Evolutionary conservation across 2,113 vertebrate genomes (phyloP).

Genomic region (Pao palembangensis): DNA sequence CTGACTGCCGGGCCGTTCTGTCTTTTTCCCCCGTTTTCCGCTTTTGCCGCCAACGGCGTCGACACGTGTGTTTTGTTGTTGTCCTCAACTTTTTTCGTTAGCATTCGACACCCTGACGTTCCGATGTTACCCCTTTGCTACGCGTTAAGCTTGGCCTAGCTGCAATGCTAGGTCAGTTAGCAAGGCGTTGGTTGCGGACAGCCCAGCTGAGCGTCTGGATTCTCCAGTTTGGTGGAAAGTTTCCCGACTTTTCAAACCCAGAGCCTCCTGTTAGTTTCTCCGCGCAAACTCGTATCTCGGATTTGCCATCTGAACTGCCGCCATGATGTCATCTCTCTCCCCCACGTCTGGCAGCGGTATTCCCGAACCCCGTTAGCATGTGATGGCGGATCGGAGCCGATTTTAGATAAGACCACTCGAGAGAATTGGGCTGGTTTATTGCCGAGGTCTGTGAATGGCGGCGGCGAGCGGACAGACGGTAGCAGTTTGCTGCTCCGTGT

Average conservation of each 20-base stretch:
- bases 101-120: no score
- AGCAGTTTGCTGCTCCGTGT: constrained; percentile 60
- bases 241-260: no score
- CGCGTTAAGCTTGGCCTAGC: no score
- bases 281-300: no score
- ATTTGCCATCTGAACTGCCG: no score
- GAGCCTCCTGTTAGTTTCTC: no score
- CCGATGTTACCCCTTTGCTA: no score
- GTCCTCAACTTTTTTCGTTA: neutral
- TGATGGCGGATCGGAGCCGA: constrained; percentile 38
- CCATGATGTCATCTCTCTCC: constrained; percentile 16
- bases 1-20: constrained; percentile 43
- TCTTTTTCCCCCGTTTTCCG: constrained; percentile 16
- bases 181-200: no score
- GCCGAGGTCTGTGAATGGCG: neutral
- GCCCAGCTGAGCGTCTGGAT: no score
- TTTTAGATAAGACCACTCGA: constrained; percentile 62
- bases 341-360: constrained; percentile 28
- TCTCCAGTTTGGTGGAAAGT: no score
- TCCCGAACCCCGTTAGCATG: constrained; percentile 15
- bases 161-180: no score
- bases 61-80: constrained; percentile 9
- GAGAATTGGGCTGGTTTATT: no score
- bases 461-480: constrained; percentile 55
- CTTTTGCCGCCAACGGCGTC: constrained; percentile 38